Percentiles rank a stretch among this genome's conserved stretches.
Conservation (phyloP, 2,888 invertebrate species). For the Eustalomyia histrio region DNA sequence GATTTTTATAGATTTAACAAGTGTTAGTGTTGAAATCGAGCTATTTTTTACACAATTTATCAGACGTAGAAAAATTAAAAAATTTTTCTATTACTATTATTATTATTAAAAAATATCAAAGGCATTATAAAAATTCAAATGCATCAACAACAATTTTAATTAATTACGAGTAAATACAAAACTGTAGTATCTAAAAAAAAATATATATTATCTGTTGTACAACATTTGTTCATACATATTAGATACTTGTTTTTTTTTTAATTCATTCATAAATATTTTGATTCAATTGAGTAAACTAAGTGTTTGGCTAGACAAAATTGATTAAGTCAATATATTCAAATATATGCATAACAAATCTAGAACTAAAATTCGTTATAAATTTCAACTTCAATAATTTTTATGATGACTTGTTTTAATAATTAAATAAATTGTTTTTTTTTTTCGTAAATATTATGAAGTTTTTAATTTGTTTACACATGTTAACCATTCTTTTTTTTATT, state of each 20-base stretch:
- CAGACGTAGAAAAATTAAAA: too few relatives aligned
- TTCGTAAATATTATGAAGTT: neutral
- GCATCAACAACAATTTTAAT: too few relatives aligned
- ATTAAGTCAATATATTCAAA: neutral
- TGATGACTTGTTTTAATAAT: neutral
- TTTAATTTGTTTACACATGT: neutral
- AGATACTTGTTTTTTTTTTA: neutral
- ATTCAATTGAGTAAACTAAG: neutral
- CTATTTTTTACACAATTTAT: neutral
- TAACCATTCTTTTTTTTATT: neutral
- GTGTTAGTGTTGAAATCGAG: too few relatives aligned
- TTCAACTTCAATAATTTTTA: conserved; percentile 36
- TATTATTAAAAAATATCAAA: too few relatives aligned
- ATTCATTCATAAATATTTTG: conserved; percentile 6
- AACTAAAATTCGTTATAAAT: neutral
- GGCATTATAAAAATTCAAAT: too few relatives aligned
- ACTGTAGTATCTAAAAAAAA: too few relatives aligned
- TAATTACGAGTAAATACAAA: too few relatives aligned
- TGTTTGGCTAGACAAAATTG: neutral
- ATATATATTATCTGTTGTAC: neutral
- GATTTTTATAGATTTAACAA: too few relatives aligned
- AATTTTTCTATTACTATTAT: too few relatives aligned
- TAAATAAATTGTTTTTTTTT: neutral
- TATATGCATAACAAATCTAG: neutral
- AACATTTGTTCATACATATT: neutral